phyloP scores from a whole-genome alignment of 2,888 invertebrate genomes.

The Dynastes tityus region DNA sequence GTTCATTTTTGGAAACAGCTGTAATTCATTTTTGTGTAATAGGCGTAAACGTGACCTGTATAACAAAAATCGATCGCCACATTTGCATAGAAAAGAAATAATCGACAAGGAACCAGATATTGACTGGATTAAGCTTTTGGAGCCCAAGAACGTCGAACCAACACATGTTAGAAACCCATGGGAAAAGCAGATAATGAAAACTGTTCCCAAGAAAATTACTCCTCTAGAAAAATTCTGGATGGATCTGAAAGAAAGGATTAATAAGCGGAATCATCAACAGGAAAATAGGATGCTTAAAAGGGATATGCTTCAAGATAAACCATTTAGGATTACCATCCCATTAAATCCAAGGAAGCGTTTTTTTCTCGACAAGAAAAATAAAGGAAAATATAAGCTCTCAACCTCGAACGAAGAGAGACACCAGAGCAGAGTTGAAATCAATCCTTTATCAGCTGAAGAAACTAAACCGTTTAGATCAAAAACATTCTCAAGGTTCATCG shows the following conservation, averaged over 20 bases:
- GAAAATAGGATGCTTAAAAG: neutral
- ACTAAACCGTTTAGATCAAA: slow-evolving; percentile 19
- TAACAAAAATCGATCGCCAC: neutral
- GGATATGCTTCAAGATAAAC: slow-evolving; percentile 16
- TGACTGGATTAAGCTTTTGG: slow-evolving; percentile 28
- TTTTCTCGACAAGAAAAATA: slow-evolving; percentile 38
- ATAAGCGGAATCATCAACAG: neutral
- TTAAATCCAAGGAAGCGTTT: slow-evolving; percentile 24
- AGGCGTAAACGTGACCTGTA: slow-evolving; percentile 36
- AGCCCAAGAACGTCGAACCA: slow-evolving; percentile 30
- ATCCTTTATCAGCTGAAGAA: slow-evolving; percentile 29
- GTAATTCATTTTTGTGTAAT: slow-evolving; percentile 33
- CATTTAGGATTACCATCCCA: slow-evolving; percentile 35
- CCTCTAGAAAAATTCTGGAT: neutral
- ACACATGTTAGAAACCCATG: slow-evolving; percentile 7
- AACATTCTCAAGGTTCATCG: slow-evolving; percentile 18
- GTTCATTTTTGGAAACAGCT: neutral
- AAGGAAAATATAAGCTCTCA: slow-evolving; percentile 19
- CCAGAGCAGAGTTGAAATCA: slow-evolving; percentile 37
- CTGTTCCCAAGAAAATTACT: neutral
- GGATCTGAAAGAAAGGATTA: neutral
- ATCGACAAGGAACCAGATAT: neutral
- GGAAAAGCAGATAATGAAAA: neutral
- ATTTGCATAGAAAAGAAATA: neutral
- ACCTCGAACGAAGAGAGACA: slow-evolving; percentile 3